Conservation (phyloP, 2,797 vertebrate genomes). For the Thamnophis elegans region DNA sequence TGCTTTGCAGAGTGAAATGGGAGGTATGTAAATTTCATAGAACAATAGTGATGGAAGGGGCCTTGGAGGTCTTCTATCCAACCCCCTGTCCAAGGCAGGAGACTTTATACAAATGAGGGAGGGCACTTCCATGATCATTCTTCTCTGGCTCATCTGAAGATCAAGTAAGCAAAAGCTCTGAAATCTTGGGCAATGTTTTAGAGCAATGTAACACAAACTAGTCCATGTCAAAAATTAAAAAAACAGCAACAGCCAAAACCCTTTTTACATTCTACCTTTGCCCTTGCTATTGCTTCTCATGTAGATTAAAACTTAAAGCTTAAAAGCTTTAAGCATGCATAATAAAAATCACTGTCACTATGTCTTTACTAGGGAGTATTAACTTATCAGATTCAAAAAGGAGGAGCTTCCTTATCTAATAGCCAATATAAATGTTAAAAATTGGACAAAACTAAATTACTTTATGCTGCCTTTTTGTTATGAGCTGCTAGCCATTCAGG, state of each 20-base stretch:
- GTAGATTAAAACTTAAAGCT: neutral
- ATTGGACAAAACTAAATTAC: neutral
- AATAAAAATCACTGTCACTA: neutral
- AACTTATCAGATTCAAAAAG: neutral
- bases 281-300: neutral
- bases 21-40: neutral
- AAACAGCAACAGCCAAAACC: neutral
- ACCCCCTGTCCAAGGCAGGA: neutral
- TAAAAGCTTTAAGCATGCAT: neutral
- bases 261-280: neutral
- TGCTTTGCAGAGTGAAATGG: neutral
- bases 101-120: neutral
- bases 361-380: neutral
- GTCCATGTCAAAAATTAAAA: neutral
- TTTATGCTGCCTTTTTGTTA: neutral
- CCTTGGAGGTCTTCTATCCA: neutral
- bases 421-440: neutral
- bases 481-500: neutral
- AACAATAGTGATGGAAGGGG: neutral
- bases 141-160: neutral
- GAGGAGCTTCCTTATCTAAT: neutral
- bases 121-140: neutral
- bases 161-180: neutral
- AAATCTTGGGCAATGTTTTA: neutral
- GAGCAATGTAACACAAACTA: neutral